These are phyloP conservation scores for Oedothorax gibbosus DNA, from an alignment of 1,140 invertebrate species.

Conservation along the genomic window DNA sequence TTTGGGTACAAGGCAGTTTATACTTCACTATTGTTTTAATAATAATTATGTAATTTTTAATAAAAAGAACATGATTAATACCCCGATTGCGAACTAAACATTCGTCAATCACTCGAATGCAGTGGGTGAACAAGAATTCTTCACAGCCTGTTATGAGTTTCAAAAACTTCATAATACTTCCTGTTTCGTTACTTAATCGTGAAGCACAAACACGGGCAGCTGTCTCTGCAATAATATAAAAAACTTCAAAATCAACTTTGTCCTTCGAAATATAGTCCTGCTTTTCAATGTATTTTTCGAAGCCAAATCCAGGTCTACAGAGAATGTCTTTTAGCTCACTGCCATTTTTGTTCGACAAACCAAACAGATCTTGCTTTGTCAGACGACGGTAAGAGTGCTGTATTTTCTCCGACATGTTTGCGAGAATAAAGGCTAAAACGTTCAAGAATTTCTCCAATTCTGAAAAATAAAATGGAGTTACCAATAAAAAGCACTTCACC, in stretches of 20 bases:
- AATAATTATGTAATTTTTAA: conserved; percentile 11
- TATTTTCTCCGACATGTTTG: no score
- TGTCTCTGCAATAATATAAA: not conserved
- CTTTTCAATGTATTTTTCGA: conserved; percentile 10
- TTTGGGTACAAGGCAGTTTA: no score
- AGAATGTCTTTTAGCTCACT: not conserved
- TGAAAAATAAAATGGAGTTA: no score
- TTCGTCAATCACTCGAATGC: not conserved
- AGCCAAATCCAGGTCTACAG: conserved; percentile 7
- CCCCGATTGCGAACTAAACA: not conserved
- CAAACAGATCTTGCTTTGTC: conserved; percentile 5
- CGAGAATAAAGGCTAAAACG: no score
- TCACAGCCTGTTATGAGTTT: conserved; percentile 14
- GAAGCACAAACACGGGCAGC: not conserved
- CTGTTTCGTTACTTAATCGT: not conserved
- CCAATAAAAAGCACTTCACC: no score
- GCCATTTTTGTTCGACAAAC: not conserved
- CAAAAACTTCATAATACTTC: conserved; percentile 9
- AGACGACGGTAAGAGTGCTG: not conserved
- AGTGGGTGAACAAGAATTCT: conserved; percentile 6
- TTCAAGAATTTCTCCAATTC: no score
- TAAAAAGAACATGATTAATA: not conserved
- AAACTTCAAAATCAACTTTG: conserved; percentile 13
- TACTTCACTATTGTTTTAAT: conserved; percentile 29
- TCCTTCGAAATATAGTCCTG: not conserved